Evolutionary conservation across 2,888 invertebrate genomes (phyloP).

Genomic region (Sinopyrophorus schimmeli): DNA sequence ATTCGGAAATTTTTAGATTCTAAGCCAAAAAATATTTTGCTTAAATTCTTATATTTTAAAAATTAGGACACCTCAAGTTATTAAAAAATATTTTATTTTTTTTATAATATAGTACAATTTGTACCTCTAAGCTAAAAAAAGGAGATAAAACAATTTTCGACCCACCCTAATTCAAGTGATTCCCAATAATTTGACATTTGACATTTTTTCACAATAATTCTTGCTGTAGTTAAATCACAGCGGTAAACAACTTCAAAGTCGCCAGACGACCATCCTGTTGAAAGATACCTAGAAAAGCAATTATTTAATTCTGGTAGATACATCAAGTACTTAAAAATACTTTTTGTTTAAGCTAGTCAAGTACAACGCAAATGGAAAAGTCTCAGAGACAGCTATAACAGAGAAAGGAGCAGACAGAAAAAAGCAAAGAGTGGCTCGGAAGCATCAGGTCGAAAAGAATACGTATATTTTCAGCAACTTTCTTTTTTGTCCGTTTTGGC

Average conservation of each 20-base stretch:
- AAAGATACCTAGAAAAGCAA: not conserved
- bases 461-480: constrained; percentile 2
- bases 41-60: too few relatives aligned
- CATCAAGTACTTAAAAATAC: constrained; percentile 3
- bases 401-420: constrained; percentile 1
- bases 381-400: not conserved
- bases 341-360: constrained; percentile 1
- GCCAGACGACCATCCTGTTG: constrained; percentile 1
- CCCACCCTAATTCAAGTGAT: not conserved
- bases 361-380: constrained; percentile 1
- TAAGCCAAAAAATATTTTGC: too few relatives aligned
- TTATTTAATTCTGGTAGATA: constrained; percentile 1
- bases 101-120: not conserved
- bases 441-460: constrained; percentile 2
- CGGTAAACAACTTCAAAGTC: constrained; percentile 2
- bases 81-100: too few relatives aligned
- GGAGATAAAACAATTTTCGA: too few relatives aligned
- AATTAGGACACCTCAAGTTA: too few relatives aligned
- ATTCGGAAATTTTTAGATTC: too few relatives aligned
- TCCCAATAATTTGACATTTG: constrained; percentile 1
- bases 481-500: constrained; percentile 2
- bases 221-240: not conserved
- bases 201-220: too few relatives aligned
- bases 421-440: not conserved
- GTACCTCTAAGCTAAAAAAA: not conserved